These are phyloP conservation scores for Myathropa florea DNA, from an alignment of 2,888 invertebrate species.

Conservation along the genomic window DNA sequence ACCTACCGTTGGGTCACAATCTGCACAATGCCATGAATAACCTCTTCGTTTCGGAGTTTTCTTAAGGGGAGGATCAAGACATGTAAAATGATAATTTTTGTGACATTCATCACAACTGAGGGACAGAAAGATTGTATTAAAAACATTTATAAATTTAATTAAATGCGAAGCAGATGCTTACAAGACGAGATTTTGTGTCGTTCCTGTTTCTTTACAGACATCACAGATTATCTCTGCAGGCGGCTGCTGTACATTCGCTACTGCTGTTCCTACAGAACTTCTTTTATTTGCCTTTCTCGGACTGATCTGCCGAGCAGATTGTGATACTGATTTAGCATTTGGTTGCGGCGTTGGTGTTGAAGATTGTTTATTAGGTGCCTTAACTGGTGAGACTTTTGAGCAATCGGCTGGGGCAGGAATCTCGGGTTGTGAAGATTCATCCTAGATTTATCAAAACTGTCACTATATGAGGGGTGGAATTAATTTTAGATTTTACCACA, in stretches of 20 bases:
- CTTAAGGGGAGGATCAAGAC: conserved; percentile 95
- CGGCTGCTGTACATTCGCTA: conserved; percentile 39
- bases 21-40: conserved; percentile 97
- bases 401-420: conserved; percentile 37
- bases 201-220: conserved; percentile 76
- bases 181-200: conserved; percentile 76
- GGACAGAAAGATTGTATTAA: background rate
- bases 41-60: conserved; percentile 96
- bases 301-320: conserved; percentile 26
- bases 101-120: conserved; percentile 94
- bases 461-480: background rate
- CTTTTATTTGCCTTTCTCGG: conserved; percentile 56
- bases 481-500: conserved; percentile 31
- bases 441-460: conserved; percentile 13
- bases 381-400: conserved; percentile 34
- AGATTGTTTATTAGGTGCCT: conserved; percentile 60
- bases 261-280: conserved; percentile 35
- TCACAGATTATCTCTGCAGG: conserved; percentile 72
- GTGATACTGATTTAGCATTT: conserved; percentile 27
- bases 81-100: conserved; percentile 94
- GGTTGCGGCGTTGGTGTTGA: conserved; percentile 70
- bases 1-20: conserved; percentile 95
- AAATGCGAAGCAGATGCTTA: conserved; percentile 36
- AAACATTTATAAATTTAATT: background rate
- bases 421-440: conserved; percentile 50